Conservation (phyloP, 2,888 invertebrate genomes). For the Thalpophila matura region DNA sequence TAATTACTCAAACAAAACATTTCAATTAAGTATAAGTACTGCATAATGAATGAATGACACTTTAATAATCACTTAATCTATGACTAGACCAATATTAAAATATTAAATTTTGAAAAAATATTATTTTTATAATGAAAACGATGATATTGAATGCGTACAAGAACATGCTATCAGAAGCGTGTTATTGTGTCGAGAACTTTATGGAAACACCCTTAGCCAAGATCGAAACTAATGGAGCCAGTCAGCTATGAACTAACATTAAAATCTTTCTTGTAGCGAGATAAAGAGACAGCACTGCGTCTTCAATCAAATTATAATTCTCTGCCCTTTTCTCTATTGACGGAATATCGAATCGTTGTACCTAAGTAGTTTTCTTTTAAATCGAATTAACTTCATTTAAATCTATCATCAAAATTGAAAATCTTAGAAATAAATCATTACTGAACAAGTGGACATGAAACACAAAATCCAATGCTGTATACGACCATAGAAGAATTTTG, state of each 20-base stretch:
- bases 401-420: no score
- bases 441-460: no score
- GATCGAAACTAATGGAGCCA: background rate
- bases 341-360: no score
- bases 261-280: no score
- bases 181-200: slow-evolving; percentile 33
- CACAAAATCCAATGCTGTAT: no score
- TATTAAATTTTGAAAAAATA: slow-evolving; percentile 37
- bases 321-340: no score
- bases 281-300: no score
- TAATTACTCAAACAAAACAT: slow-evolving; percentile 19
- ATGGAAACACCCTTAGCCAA: slow-evolving; percentile 1
- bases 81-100: slow-evolving; percentile 60
- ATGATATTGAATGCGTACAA: slow-evolving; percentile 27
- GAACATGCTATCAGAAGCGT: slow-evolving; percentile 31
- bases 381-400: no score
- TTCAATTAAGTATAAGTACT: slow-evolving; percentile 34
- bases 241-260: background rate
- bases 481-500: no score
- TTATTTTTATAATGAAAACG: slow-evolving; percentile 9
- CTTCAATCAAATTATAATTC: no score
- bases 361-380: no score
- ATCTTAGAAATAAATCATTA: no score
- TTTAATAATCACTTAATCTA: slow-evolving; percentile 58
- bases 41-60: slow-evolving; percentile 26